Base-by-base conservation (phyloP, 2,888 invertebrate genomes). In the Callyntrura guangdongensis region DNA sequence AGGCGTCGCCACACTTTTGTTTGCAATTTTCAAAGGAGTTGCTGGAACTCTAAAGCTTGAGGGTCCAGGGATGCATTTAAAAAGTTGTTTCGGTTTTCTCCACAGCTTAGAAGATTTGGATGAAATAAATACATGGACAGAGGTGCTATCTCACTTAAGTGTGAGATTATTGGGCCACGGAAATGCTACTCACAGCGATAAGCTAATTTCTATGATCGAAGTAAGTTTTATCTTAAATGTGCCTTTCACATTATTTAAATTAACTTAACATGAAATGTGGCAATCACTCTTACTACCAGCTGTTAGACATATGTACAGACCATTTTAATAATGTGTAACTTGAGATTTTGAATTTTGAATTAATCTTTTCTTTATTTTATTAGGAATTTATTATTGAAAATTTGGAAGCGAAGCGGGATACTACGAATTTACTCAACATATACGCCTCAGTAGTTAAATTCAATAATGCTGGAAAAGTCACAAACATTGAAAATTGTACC, bases 1-100 rank as follows among this genome's bases (percentile, higher is more conserved):
- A 83, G 99, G 99, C 5, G 97, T 98, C 95, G 98, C 98, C 0
- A 97, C 97, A 93, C 95, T 99, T 25, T 95, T 99, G 88, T 99
- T 98, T 95, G 98, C 99, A 95, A 97, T 98, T 87, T 95, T 98
- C 67, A 97, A 97, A 94, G 99, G 99, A 47, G 97, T 98, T 0
- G 96, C 96, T 90, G 97, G 97, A 0, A 89, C 92, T 0, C n/a
- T 92, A 4, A 92, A 92, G 61, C 83, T 92, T 20, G 17, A 74
- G 61, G 92, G 92, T 1, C 91, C 89, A n/a, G 92, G 92, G 49
- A 69, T 92, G 64, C 83, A 89, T 11, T 69, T 92, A 3, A 84
- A 83, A 25, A 45, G 86, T 14, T 91, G 91, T 47, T n/a, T 91
- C 11, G 47, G 17, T 9, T 91, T 79, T 59, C 17, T 91, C 0